Percentiles rank a stretch among this genome's conserved stretches.
These are phyloP conservation scores for Agonopterix alstromeriana DNA, from an alignment of 2,888 invertebrate genomes.

Conservation along the genomic window DNA sequence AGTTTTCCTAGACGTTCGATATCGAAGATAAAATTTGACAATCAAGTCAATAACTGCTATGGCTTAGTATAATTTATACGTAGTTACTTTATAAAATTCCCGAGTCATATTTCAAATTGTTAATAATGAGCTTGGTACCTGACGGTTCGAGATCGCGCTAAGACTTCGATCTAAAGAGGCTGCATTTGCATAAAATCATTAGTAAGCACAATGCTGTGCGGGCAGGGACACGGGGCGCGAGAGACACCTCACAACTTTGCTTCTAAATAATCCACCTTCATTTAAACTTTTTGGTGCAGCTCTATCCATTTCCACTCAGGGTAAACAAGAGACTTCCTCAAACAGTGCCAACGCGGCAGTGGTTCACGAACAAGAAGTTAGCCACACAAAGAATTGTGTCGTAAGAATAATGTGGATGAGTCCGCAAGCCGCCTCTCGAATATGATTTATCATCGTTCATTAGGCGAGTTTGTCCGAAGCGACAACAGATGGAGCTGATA, in stretches of 20 bases:
- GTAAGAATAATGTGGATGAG: slow-evolving; percentile 48
- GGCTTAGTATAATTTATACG: not conserved
- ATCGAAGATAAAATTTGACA: too few species aligned
- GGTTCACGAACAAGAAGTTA: slow-evolving; percentile 17
- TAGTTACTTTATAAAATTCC: not conserved
- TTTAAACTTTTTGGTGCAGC: slow-evolving; percentile 4
- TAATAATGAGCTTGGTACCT: slow-evolving; percentile 75
- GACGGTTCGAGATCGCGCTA: slow-evolving; percentile 75
- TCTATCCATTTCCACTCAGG: slow-evolving; percentile 26
- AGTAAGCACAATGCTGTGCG: slow-evolving; percentile 75
- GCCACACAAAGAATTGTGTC: slow-evolving; percentile 23
- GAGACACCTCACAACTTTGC: slow-evolving; percentile 62
- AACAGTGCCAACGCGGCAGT: slow-evolving; percentile 24
- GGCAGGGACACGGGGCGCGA: slow-evolving; percentile 69
- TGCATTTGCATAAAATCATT: slow-evolving; percentile 78
- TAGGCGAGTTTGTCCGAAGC: slow-evolving; percentile 76
- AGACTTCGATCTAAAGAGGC: slow-evolving; percentile 76
- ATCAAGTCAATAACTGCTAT: too few species aligned
- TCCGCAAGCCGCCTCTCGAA: slow-evolving; percentile 71
- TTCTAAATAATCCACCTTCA: slow-evolving; percentile 40
- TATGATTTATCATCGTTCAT: slow-evolving; percentile 78
- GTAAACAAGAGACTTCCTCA: not conserved
- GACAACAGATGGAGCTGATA: slow-evolving; percentile 78
- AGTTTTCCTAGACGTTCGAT: too few species aligned
- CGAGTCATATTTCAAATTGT: slow-evolving; percentile 71